A percentile compares a stretch with the other conserved stretches of the same genome.
Evolutionary conservation across 2,888 invertebrate species (phyloP).

Genomic region (Drosophila macrospina): DNA sequence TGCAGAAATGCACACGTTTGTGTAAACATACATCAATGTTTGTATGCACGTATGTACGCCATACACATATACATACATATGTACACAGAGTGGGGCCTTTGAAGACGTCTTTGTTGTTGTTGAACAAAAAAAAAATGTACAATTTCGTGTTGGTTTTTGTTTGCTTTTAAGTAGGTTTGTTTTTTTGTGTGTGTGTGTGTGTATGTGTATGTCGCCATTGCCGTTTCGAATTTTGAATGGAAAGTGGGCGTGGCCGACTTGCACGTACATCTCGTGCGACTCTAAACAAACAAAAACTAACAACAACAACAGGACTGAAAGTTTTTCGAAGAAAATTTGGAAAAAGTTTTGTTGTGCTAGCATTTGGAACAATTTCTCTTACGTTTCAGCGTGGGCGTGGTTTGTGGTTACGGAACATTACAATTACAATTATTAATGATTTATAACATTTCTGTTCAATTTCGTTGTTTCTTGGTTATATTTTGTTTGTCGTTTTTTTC

Average conservation of each 20-base stretch:
- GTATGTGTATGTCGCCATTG: constrained; percentile 1
- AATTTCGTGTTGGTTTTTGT: constrained; percentile 9
- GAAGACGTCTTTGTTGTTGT: constrained; percentile 24
- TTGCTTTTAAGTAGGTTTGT: not conserved
- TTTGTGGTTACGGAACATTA: constrained; percentile 66
- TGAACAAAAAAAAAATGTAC: constrained; percentile 7
- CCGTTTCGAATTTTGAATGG: constrained; percentile 26
- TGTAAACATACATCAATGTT: not conserved
- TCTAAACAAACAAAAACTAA: constrained; percentile 28
- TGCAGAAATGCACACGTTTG: constrained; percentile 10
- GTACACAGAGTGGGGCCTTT: constrained; percentile 6
- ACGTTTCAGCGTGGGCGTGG: constrained; percentile 68
- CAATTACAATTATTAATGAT: constrained; percentile 62
- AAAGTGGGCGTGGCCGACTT: constrained; percentile 35
- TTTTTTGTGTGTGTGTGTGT: not conserved
- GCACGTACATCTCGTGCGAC: constrained; percentile 11
- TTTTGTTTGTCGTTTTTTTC: constrained; percentile 34
- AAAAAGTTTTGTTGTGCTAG: constrained; percentile 30
- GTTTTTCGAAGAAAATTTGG: constrained; percentile 32
- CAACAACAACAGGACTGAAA: constrained; percentile 22
- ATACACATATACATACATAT: constrained; percentile 15
- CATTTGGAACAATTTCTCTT: constrained; percentile 66
- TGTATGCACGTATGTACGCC: constrained; percentile 15
- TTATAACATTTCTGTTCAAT: constrained; percentile 77
- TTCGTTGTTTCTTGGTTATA: constrained; percentile 57